Evolutionary conservation across 35 echinoderm and acorn worm genomes (phyloP), one percentile per base, ranked within the genome.

Genomic region (Chiridota heheva): DNA sequence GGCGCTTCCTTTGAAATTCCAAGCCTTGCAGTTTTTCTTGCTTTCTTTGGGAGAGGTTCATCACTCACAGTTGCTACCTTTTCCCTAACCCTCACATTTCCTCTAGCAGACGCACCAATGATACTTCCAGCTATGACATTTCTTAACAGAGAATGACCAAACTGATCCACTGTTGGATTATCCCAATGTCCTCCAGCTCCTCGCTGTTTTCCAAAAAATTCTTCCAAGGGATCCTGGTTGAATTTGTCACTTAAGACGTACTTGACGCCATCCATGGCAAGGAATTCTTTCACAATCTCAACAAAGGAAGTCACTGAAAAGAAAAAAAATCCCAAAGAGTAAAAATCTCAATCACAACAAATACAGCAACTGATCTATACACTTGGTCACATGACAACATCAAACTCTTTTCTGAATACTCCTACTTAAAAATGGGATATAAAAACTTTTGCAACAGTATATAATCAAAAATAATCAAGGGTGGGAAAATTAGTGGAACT

Each of bases 81-180:
- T n/a, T n/a, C n/a, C n/a, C n/a, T n/a, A n/a, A n/a, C n/a, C n/a
- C n/a, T n/a, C n/a, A n/a, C n/a, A n/a, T n/a, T n/a, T n/a, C n/a
- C n/a, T n/a, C n/a, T n/a, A n/a, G n/a, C n/a, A n/a, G n/a, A n/a
- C n/a, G n/a, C n/a, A n/a, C n/a, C n/a, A n/a, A n/a, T n/a, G n/a
- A n/a, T n/a, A n/a, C n/a, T n/a, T n/a, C n/a, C n/a, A n/a, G n/a
- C n/a, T 4, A 13, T 2, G 4, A 58, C 13, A 58, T 58, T 58
- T 58, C 56, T 58, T 16, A 58, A 4, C 2, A 4, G 30, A 2
- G 2, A 1, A 18, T 67, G 63, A 3, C 63, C 63, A 67, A 67
- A 67, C 18, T 67, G 63, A 18, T 67, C 36, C 18, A 67, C 20
- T 27, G 63, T 7, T 67, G 63, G 63, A 35, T 67, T 67, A 67